Base-by-base conservation (phyloP, 2,113 vertebrate genomes). In the Emydura subglobosa region DNA sequence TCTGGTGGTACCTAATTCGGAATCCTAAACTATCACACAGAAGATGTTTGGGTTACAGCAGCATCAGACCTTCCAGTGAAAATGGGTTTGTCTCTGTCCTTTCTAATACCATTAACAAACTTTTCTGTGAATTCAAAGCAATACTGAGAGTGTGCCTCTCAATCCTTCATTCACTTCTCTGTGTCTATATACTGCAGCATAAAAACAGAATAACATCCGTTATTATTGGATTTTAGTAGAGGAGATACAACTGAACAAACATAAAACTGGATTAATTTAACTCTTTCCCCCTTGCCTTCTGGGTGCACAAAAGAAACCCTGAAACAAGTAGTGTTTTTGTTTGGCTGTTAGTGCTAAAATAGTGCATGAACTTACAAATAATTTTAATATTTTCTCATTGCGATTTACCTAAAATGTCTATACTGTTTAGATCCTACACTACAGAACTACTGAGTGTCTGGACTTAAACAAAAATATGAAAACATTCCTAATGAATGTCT, bases 101-200 rank as follows among this genome's bases (percentile, higher is more conserved):
- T 94, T 85, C 76, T 90, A 19, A 0, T 54, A 74, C 74, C 72
- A 84, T 76, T 91, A 93, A 47, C 55, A 0, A 79, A 92, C 79
- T 92, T 89, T 92, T 80, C 81, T 74, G 53, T 49, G 93, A 95
- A 97, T 93, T 91, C 93, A 81, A 95, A 95, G 91, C 27, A 91
- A 79, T 89, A 86, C n/a, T 59, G 91, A 95, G 91, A 96, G 88
- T 87, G 89, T 3, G 0, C 81, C 89, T 81, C 87, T 95, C 47
- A 81, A 61, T 79, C 91, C 94, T 88, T 94, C 83, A 93, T 93
- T 96, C 68, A 78, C 49, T 93, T 84, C 81, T 49, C 72, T 31
- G 12, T 84, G 76, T 54, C 61, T 83, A 92, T 78, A 74, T 50
- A 42, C 83, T 79, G 25, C 54, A 79, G 47, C n/a, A 79, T 39